These are phyloP conservation scores for Melikaiella ostensackeni DNA, from an alignment of 2,888 invertebrate species.

Conservation along the genomic window DNA sequence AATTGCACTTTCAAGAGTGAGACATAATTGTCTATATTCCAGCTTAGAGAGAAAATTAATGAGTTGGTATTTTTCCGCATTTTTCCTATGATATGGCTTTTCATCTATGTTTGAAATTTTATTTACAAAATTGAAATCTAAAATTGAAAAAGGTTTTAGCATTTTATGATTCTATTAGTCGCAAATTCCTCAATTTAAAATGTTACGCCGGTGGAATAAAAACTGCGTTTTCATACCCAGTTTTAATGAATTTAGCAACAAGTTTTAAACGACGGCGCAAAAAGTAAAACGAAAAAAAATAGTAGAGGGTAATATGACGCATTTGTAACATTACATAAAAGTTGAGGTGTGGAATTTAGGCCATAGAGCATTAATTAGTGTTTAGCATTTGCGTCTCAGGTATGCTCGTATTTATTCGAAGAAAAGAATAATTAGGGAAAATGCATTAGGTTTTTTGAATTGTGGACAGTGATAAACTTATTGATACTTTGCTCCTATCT, in stretches of 20 bases:
- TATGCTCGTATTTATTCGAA: no score
- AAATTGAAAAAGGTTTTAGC: no score
- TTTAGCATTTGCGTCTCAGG: not conserved
- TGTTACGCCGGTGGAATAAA: not conserved
- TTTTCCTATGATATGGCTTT: no score
- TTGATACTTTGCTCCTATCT: not conserved
- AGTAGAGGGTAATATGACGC: not conserved
- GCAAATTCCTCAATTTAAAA: not conserved
- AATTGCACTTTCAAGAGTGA: not conserved
- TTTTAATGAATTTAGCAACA: not conserved
- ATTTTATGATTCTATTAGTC: not conserved
- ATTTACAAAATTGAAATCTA: no score
- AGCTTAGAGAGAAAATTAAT: no score
- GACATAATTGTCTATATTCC: not conserved
- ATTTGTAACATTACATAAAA: not conserved
- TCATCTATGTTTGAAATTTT: no score
- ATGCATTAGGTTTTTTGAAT: not conserved
- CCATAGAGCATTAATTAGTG: conserved; percentile 1
- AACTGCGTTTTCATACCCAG: not conserved
- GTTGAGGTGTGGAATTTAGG: not conserved
- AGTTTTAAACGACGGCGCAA: not conserved
- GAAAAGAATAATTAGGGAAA: no score
- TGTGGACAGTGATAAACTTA: not conserved
- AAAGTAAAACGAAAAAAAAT: not conserved
- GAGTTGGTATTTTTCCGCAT: no score